phyloP scores from a whole-genome alignment of 30 jellyfish, hydroid and myxozoan species.

The Hydractinia echinata region DNA sequence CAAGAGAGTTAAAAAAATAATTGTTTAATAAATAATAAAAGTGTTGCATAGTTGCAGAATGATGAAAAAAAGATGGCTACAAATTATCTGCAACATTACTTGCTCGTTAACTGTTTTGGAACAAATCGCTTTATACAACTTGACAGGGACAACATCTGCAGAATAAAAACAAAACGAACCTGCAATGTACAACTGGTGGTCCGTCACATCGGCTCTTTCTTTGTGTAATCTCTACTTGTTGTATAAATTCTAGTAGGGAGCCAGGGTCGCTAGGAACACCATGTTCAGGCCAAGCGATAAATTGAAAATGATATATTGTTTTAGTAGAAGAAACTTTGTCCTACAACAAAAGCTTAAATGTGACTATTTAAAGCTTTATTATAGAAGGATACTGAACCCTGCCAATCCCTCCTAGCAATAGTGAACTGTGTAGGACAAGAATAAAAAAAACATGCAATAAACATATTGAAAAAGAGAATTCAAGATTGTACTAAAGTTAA shows the following conservation, averaged over 20 bases:
- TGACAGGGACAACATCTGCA: no score
- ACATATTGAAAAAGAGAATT: no score
- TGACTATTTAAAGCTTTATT: not conserved
- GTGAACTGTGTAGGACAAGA: no score
- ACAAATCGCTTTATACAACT: no score
- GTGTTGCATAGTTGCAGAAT: no score
- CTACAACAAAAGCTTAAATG: not conserved
- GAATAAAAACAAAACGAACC: constrained; percentile 24
- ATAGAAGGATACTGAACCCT: not conserved
- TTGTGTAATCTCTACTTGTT: constrained; percentile 59
- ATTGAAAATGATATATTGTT: constrained; percentile 63
- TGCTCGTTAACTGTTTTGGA: no score
- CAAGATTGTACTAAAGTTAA: no score
- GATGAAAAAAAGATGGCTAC: no score
- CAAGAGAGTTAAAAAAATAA: no score
- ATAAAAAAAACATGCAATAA: no score
- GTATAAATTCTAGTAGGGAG: constrained; percentile 68
- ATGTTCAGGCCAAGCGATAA: constrained; percentile 86
- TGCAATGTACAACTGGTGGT: constrained; percentile 80
- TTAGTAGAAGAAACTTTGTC: constrained; percentile 2
- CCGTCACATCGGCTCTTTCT: constrained; percentile 61
- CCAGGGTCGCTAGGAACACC: constrained; percentile 91
- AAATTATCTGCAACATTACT: not conserved
- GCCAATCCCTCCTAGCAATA: no score
- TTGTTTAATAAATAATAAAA: no score